These are phyloP conservation scores for Varroa destructor DNA, from an alignment of 1,140 invertebrate species.

Conservation along the genomic window DNA sequence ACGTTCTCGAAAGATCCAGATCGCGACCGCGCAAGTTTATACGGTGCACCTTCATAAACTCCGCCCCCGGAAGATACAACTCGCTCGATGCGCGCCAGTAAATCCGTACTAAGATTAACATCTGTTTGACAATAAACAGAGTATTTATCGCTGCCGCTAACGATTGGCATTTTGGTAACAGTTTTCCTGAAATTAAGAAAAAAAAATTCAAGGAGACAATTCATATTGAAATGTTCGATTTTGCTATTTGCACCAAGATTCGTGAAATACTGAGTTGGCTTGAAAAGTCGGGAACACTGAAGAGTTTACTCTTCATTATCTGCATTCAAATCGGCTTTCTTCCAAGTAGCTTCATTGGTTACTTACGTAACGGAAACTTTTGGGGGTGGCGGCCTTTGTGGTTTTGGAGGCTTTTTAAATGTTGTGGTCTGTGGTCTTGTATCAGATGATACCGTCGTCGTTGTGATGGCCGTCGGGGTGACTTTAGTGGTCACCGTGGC, in stretches of 20 bases:
- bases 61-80: conserved; percentile 1
- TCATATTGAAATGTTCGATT: no score
- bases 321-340: no score
- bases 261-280: no score
- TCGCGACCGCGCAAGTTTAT: background rate
- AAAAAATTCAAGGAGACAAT: background rate
- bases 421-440: conserved; percentile 6
- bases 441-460: conserved; percentile 18
- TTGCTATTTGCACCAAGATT: no score
- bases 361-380: conserved; percentile 25
- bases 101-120: conserved; percentile 7
- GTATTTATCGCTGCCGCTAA: conserved; percentile 3
- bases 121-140: conserved; percentile 27
- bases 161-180: background rate
- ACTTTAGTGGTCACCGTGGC: conserved; percentile 9
- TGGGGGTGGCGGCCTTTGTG: conserved; percentile 3
- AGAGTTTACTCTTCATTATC: no score
- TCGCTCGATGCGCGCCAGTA: conserved; percentile 15
- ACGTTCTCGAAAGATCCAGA: background rate
- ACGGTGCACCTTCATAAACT: background rate
- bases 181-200: background rate
- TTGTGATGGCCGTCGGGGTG: conserved; percentile 1
- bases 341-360: background rate
- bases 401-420: conserved; percentile 12
- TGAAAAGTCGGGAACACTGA: no score